Evolutionary conservation across 2,888 invertebrate species (phyloP).

Genomic region (Calameuta filiformis): DNA sequence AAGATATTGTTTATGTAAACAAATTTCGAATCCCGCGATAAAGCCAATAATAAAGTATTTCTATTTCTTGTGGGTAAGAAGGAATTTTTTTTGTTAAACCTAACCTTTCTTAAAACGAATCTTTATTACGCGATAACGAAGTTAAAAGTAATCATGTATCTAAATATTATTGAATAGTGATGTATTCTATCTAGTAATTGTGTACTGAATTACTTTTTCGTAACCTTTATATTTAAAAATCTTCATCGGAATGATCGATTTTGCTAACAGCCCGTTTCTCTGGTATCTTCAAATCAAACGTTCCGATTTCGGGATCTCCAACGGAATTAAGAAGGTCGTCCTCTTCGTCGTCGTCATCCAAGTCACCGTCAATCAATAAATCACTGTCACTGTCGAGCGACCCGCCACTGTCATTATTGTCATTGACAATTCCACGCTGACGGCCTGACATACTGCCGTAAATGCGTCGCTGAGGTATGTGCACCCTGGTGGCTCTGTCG

Average conservation of each 20-base stretch:
- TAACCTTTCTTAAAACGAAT: not conserved
- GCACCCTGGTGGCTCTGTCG: not conserved
- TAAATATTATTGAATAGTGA: not conserved
- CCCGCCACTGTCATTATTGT: slow-evolving; percentile 56
- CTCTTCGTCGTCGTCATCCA: slow-evolving; percentile 73
- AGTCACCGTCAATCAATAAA: slow-evolving; percentile 71
- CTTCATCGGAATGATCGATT: slow-evolving; percentile 60
- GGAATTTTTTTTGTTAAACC: not conserved
- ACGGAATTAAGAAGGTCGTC: slow-evolving; percentile 66
- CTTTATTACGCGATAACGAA: not conserved
- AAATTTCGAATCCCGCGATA: not conserved
- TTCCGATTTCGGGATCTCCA: slow-evolving; percentile 44
- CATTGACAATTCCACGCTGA: slow-evolving; percentile 52
- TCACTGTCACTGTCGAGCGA: slow-evolving; percentile 67
- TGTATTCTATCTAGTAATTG: not conserved
- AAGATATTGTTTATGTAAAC: not conserved
- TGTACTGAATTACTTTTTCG: not conserved
- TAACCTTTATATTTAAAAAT: slow-evolving; percentile 45
- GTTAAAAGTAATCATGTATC: not conserved
- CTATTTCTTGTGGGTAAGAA: not conserved
- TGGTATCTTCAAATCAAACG: slow-evolving; percentile 49
- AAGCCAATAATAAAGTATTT: not conserved
- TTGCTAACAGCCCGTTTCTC: slow-evolving; percentile 58
- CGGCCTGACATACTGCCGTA: slow-evolving; percentile 72
- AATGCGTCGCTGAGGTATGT: slow-evolving; percentile 64